Percentiles rank a stretch among this genome's conserved stretches.
These are phyloP conservation scores for Lysandra coridon DNA, from an alignment of 2,888 invertebrate genomes.

Conservation along the genomic window DNA sequence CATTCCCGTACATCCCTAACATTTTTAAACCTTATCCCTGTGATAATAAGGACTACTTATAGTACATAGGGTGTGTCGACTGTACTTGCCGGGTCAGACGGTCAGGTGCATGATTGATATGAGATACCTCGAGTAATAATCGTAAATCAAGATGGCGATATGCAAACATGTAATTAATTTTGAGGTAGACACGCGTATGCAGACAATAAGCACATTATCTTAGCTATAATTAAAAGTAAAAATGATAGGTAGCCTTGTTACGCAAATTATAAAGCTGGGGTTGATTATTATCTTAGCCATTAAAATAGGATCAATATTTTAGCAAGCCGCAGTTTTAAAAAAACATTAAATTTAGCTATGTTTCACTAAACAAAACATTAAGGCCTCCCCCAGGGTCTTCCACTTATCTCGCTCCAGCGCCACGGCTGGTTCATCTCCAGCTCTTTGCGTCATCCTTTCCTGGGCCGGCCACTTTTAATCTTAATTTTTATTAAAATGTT, in stretches of 20 bases:
- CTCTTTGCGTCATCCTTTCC: too few relatives aligned
- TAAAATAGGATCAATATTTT: too few relatives aligned
- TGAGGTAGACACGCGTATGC: background rate
- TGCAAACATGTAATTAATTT: background rate
- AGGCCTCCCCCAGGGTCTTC: too few relatives aligned
- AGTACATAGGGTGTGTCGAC: background rate
- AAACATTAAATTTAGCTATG: too few relatives aligned
- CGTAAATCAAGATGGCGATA: background rate
- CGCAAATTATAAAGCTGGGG: too few relatives aligned
- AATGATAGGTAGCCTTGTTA: background rate
- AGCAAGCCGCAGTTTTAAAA: too few relatives aligned
- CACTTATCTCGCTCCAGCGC: too few relatives aligned
- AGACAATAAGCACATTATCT: background rate
- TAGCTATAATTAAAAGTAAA: background rate
- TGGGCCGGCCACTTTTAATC: too few relatives aligned
- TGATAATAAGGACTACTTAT: background rate
- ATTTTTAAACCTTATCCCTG: background rate
- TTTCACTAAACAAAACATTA: too few relatives aligned
- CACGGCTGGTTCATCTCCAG: too few relatives aligned
- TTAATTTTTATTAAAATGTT: too few relatives aligned
- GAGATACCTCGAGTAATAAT: slow-evolving; percentile 27
- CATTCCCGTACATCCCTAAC: background rate
- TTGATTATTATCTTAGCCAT: too few relatives aligned
- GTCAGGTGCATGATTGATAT: slow-evolving; percentile 43
- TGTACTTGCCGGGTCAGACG: slow-evolving; percentile 44